Conservation (phyloP, 2,888 invertebrate species). For the Phyto melanocephala region DNA sequence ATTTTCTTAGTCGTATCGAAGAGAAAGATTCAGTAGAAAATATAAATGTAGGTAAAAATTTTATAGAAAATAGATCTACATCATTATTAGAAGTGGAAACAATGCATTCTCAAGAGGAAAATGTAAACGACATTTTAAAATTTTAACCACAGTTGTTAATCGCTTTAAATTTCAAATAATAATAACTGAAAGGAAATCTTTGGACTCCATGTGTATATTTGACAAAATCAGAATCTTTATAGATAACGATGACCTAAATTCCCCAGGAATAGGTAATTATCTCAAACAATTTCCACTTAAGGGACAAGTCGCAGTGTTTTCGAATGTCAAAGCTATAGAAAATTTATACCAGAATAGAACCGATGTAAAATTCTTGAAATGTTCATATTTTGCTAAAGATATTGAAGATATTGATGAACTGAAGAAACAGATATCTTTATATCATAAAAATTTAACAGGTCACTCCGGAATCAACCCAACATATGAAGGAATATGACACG, state of each 20-base stretch:
- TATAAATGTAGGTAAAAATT: constrained; percentile 38
- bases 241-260: not conserved
- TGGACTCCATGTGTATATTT: too few relatives aligned
- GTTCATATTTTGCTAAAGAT: constrained; percentile 24
- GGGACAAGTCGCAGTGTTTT: constrained; percentile 34
- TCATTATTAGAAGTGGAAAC: not conserved
- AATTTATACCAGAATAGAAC: not conserved
- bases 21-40: not conserved
- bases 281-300: constrained; percentile 28
- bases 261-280: not conserved
- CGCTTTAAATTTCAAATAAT: constrained; percentile 16
- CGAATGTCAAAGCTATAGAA: constrained; percentile 18
- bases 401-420: constrained; percentile 19
- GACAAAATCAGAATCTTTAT: not conserved
- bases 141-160: constrained; percentile 9
- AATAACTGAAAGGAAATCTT: not conserved
- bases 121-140: constrained; percentile 19
- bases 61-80: not conserved
- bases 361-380: constrained; percentile 32
- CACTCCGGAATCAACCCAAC: constrained; percentile 35
- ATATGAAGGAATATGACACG: constrained; percentile 42
- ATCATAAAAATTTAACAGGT: constrained; percentile 59
- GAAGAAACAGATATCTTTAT: constrained; percentile 12
- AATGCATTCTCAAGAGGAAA: constrained; percentile 19
- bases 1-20: constrained; percentile 21